A percentile compares a stretch with the other conserved stretches of the same genome.
Evolutionary conservation across 1,140 invertebrate species (phyloP).

Genomic region (Acromyrmex charruanus): DNA sequence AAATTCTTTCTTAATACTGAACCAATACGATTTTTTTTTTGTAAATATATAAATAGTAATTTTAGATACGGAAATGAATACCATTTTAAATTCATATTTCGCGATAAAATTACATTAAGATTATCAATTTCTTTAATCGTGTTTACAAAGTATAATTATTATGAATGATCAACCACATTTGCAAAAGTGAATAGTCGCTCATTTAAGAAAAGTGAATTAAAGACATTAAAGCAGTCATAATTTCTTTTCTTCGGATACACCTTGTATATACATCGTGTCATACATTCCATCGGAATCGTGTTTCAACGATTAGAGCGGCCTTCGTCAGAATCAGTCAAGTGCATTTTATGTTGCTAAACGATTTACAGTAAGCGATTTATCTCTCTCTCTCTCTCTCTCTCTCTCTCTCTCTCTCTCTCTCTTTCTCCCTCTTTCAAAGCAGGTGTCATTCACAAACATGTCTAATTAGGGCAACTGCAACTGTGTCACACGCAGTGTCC

Average conservation of each 20-base stretch:
- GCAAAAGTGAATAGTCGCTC: neutral
- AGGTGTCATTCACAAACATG: constrained; percentile 30
- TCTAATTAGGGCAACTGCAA: constrained; percentile 38
- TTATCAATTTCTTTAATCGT: neutral
- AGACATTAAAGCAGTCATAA: neutral
- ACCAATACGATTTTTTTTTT: too few relatives aligned
- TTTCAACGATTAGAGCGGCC: constrained; percentile 14
- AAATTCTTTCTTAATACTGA: neutral
- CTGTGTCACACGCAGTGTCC: neutral
- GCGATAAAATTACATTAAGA: neutral
- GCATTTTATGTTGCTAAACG: constrained; percentile 36
- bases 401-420: neutral
- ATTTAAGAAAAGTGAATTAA: neutral
- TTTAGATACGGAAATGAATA: neutral
- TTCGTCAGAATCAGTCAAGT: constrained; percentile 10
- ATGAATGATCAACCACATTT: neutral
- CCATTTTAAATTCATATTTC: neutral
- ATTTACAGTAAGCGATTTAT: constrained; percentile 12
- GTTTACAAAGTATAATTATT: neutral
- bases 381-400: neutral
- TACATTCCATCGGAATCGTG: neutral
- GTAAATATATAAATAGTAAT: neutral
- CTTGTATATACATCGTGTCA: neutral
- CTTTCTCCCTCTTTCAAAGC: neutral
- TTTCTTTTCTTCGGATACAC: neutral